These are phyloP conservation scores for Nixonia krombeini DNA, from an alignment of 1,140 invertebrate species.

Conservation along the genomic window DNA sequence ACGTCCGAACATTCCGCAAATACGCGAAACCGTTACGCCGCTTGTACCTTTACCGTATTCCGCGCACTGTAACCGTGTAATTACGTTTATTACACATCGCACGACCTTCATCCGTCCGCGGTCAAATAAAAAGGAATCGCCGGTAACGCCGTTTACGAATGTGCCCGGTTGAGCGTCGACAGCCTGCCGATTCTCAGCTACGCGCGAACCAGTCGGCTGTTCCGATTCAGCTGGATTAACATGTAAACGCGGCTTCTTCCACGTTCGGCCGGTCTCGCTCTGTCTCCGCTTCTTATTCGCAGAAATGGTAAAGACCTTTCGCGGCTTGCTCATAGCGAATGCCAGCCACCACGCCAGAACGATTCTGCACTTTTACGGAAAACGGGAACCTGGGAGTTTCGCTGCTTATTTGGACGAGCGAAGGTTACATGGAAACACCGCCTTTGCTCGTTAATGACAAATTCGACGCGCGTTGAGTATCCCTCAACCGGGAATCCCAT, in stretches of 20 bases:
- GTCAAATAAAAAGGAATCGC: too few species aligned
- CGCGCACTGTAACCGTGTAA: neutral
- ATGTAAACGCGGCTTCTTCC: conserved; percentile 10
- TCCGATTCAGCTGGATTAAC: conserved; percentile 9
- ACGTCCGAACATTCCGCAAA: neutral
- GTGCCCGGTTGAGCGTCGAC: too few species aligned
- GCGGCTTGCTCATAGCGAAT: conserved; percentile 12
- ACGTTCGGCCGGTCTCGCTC: conserved; percentile 8
- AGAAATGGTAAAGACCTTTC: conserved; percentile 24
- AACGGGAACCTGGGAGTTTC: conserved; percentile 32
- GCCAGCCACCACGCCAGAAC: conserved; percentile 1
- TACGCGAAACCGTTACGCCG: neutral
- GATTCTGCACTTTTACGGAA: conserved; percentile 50
- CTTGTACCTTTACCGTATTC: neutral
- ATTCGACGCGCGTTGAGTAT: conserved; percentile 1
- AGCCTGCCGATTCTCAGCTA: too few species aligned
- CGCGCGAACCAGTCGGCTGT: neutral
- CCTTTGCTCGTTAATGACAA: neutral
- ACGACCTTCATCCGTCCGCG: neutral
- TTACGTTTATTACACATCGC: conserved; percentile 1
- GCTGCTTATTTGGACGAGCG: conserved; percentile 8
- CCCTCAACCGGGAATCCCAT: too few species aligned
- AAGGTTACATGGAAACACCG: too few species aligned
- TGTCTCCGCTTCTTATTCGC: conserved; percentile 15
- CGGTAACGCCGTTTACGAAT: too few species aligned